phyloP scores from a whole-genome alignment of 2,888 invertebrate genomes.

The Agriopis marginaria region DNA sequence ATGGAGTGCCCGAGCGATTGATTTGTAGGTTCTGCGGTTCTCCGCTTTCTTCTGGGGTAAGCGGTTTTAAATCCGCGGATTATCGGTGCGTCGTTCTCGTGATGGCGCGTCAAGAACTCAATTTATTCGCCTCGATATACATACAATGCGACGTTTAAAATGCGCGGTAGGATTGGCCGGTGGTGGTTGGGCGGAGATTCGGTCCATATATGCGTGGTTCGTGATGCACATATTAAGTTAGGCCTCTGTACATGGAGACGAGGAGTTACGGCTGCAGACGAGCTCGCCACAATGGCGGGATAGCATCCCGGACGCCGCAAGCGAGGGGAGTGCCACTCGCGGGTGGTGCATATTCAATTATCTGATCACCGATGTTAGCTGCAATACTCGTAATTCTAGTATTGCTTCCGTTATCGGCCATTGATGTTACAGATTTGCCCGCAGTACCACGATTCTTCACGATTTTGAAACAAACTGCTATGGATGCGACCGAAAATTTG shows the following conservation, averaged over 20 bases:
- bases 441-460: constrained; percentile 10
- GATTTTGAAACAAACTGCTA: constrained; percentile 6
- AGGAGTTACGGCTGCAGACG: constrained; percentile 77
- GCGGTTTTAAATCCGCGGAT: constrained; percentile 44
- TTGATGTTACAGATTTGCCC: constrained; percentile 44
- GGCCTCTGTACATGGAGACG: constrained; percentile 79
- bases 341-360: constrained; percentile 74
- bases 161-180: constrained; percentile 82
- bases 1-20: constrained; percentile 83
- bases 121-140: constrained; percentile 84
- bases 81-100: constrained; percentile 52
- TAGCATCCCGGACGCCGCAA: constrained; percentile 25
- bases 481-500: neutral
- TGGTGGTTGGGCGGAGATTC: constrained; percentile 71
- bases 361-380: constrained; percentile 55
- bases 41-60: constrained; percentile 61
- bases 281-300: constrained; percentile 60
- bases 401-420: constrained; percentile 56
- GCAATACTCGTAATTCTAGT: constrained; percentile 49
- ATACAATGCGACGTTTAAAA: constrained; percentile 84
- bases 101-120: constrained; percentile 72
- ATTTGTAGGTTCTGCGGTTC: constrained; percentile 77
- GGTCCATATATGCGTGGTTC: constrained; percentile 80
- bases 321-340: constrained; percentile 49
- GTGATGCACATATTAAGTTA: constrained; percentile 86